Evolutionary conservation across 2,797 vertebrate genomes (phyloP).

Genomic region (Melanotaenia parkinsoni): DNA sequence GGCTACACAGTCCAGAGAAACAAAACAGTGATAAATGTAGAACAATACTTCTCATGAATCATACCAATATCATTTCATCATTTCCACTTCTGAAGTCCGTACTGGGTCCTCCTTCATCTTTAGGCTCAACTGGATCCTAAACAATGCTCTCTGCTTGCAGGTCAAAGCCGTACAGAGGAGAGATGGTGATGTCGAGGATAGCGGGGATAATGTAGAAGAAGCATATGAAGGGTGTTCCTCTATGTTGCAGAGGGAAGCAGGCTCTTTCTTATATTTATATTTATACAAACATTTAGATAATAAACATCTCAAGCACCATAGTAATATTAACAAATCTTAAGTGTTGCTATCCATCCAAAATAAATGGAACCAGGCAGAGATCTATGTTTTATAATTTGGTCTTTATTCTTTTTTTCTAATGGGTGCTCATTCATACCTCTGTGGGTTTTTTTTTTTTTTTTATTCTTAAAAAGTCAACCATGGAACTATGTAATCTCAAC

Average conservation of each 20-base stretch:
- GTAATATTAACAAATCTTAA: slow-evolving; percentile 75
- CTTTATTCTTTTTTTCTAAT: slow-evolving; percentile 29
- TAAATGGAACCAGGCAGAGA: slow-evolving; percentile 84
- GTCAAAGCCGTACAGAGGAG: slow-evolving; percentile 29
- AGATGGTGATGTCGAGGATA: slow-evolving; percentile 3
- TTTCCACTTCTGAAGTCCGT: slow-evolving; percentile 24
- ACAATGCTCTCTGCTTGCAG: slow-evolving; percentile 42
- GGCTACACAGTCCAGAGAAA: slow-evolving; percentile 5
- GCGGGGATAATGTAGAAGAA: slow-evolving; percentile 39
- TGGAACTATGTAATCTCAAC: slow-evolving; percentile 11
- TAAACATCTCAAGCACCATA: slow-evolving; percentile 86
- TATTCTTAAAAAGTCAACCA: slow-evolving; percentile 13
- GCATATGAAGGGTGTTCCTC: slow-evolving; percentile 73
- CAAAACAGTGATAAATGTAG: slow-evolving; percentile 10
- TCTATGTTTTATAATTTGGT: slow-evolving; percentile 45
- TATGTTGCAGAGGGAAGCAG: slow-evolving; percentile 66
- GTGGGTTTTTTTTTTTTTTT: slow-evolving; percentile 14
- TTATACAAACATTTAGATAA: slow-evolving; percentile 86
- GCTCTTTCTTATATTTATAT: slow-evolving; percentile 78
- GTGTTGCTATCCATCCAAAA: slow-evolving; percentile 58
- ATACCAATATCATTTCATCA: slow-evolving; percentile 1
- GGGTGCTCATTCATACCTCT: slow-evolving; percentile 25
- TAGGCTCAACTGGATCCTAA: slow-evolving; percentile 41
- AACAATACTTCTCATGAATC: slow-evolving; percentile 31
- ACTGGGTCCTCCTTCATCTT: slow-evolving; percentile 25